Conservation (phyloP, 2,888 invertebrate genomes). For the Fragum fragum region DNA sequence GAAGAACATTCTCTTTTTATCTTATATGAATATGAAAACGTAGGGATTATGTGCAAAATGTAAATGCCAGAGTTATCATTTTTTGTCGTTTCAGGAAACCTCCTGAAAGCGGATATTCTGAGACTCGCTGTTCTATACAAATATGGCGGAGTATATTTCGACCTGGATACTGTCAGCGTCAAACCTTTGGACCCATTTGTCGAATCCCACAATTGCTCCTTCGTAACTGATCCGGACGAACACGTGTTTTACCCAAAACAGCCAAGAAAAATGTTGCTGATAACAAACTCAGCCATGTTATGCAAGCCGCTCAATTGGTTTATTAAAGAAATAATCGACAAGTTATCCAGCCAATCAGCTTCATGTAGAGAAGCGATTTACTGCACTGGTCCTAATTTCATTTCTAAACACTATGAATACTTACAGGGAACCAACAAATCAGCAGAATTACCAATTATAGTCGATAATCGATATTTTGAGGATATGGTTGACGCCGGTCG, state of each 20-base stretch:
- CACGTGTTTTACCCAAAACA: background rate
- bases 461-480: background rate
- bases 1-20: no score
- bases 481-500: background rate
- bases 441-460: background rate
- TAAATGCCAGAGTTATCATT: background rate
- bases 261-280: background rate
- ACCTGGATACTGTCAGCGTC: slow-evolving; percentile 13
- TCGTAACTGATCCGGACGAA: background rate
- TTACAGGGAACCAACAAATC: slow-evolving; percentile 5
- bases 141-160: slow-evolving; percentile 13
- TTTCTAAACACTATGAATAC: background rate
- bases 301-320: background rate
- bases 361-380: background rate
- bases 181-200: slow-evolving; percentile 17
- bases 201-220: slow-evolving; percentile 8
- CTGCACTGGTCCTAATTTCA: slow-evolving; percentile 3
- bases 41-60: no score
- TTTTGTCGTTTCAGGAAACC: background rate
- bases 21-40: no score
- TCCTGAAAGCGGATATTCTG: background rate
- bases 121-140: background rate
- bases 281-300: slow-evolving; percentile 12
- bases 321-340: background rate
- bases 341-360: background rate